Percentiles rank a stretch among this genome's conserved stretches.
phyloP scores from a whole-genome alignment of 2,888 invertebrate species.

The Apeira syringaria region DNA sequence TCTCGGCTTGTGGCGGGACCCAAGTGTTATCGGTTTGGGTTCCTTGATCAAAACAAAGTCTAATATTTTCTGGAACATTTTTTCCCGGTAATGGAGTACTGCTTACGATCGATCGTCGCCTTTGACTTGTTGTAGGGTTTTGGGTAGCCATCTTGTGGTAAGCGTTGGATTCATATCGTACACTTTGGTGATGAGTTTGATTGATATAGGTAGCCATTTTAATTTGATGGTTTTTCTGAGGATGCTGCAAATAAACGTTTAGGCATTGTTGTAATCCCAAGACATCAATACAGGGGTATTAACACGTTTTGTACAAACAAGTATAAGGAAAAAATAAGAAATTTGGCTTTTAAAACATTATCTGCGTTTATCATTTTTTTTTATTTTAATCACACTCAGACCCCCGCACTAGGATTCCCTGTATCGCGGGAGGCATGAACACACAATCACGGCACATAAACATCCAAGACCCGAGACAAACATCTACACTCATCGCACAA shows the following conservation, averaged over 20 bases:
- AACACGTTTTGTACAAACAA: too few relatives aligned
- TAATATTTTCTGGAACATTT: slow-evolving; percentile 23
- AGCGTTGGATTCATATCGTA: slow-evolving; percentile 8
- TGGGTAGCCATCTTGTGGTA: slow-evolving; percentile 1
- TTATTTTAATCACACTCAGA: too few relatives aligned
- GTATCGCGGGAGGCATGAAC: too few relatives aligned
- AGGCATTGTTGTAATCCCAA: too few relatives aligned
- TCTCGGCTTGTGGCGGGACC: slow-evolving; percentile 29
- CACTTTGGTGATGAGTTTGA: slow-evolving; percentile 12
- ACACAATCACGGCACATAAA: too few relatives aligned
- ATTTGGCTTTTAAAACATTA: too few relatives aligned
- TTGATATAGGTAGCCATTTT: slow-evolving; percentile 5
- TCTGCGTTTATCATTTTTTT: too few relatives aligned
- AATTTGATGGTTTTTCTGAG: slow-evolving; percentile 7
- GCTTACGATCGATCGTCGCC: slow-evolving; percentile 40
- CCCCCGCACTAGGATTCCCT: too few relatives aligned
- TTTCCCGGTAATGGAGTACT: slow-evolving; percentile 49
- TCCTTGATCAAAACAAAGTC: slow-evolving; percentile 45
- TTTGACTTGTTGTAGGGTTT: slow-evolving; percentile 20
- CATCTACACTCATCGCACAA: too few relatives aligned
- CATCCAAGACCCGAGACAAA: too few relatives aligned
- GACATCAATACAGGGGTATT: too few relatives aligned
- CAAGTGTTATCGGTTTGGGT: slow-evolving; percentile 49
- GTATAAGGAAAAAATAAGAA: too few relatives aligned
- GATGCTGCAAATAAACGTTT: slow-evolving; percentile 9